Evolutionary conservation across 2,888 invertebrate species (phyloP), one percentile per base, ranked within the genome.

Genomic region (Erebia palarica): DNA sequence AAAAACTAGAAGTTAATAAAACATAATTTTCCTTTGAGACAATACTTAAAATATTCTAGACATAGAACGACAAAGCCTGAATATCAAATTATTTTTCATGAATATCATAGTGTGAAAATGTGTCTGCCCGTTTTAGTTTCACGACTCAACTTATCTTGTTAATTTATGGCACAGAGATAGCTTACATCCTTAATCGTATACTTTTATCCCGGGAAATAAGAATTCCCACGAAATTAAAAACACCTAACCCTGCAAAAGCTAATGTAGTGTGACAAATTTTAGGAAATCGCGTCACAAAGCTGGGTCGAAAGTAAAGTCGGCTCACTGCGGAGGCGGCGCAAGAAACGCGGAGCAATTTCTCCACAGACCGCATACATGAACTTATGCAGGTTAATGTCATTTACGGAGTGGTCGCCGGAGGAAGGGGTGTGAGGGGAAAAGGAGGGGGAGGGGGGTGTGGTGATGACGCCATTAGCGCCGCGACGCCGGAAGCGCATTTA

Each of bases 311-410:
- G 7, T 36, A 7, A 7, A 7, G 49, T 64, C 27, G 27, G 53
- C 14, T n/a, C 51, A 1, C 65, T 4, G 51, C n/a, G 14, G 51
- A n/a, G 51, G 53, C 47, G 61, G 11, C 10, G 67, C 59, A 13
- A 59, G 67, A 27, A 16, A 63, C 64, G 18, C 5, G 44, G n/a
- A 69, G 59, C 60, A 59, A 66, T 61, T 49, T 58, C 61, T 42
- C 36, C 36, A 36, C 36, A 36, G 36, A 36, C 65, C 13, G 49
- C 21, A 59, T 72, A 60, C 60, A 44, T 47, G 59, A 67, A 69
- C 67, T 73, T 72, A 68, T 69, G 72, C 69, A 71, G 71, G 67
- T 69, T 69, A 71, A 73, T 73, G 69, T 67, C 70, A 69, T 74
- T 65, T 68, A 58, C 67, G 57, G 57, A 71, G 73, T 65, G 71